Base-by-base conservation (phyloP, 2,888 invertebrate genomes). In the Heterodera filipjevi region DNA sequence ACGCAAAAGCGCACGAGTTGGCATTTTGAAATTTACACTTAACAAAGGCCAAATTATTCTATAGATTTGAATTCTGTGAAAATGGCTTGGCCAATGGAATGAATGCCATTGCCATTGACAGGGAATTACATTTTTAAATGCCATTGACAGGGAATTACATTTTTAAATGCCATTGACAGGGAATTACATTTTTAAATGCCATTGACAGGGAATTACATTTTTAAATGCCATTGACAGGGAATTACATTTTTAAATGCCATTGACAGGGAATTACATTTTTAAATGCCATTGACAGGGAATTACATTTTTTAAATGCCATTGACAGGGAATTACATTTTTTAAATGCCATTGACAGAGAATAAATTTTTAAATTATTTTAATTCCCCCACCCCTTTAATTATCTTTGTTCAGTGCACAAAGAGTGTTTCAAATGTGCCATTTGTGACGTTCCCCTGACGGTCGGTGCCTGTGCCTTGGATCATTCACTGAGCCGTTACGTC, bases 361-460 rank as follows among this genome's bases (percentile, higher is more conserved):
- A 59, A 6, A 27, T 8, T n/a, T 8, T n/a, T 6, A 27, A 27
- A n/a, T 5, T 59, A 8, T 59, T n/a, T 12, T 0, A 27, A 59
- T n/a, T n/a, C 8, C 8, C 22, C n/a, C 8, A 19, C 5, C 49
- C 49, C 3, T 44, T 49, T 19, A 14, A 14, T 49, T 49, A 16
- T 10, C 33, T 19, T 33, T 83, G 46, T 16, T 79, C 81, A 79
- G 79, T 79, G 22, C 79, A 79, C 64, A 79, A 74, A 49, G 72
- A 80, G 35, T 79, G 79, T 49, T 79, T 79, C 39, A 78, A 73
- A 73, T 79, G 79, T 59, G 79, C 66, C 6, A 79, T 79, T 35
- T 79, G 79, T 59, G 79, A 79, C 27, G 39, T 22, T 14, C 79
- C 72, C n/a, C 49, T 79, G 32, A 33, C 66, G 19, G 33, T 66